These are phyloP conservation scores for Drosophila kambysellisi DNA, from an alignment of 2,888 invertebrate species.

Conservation along the genomic window DNA sequence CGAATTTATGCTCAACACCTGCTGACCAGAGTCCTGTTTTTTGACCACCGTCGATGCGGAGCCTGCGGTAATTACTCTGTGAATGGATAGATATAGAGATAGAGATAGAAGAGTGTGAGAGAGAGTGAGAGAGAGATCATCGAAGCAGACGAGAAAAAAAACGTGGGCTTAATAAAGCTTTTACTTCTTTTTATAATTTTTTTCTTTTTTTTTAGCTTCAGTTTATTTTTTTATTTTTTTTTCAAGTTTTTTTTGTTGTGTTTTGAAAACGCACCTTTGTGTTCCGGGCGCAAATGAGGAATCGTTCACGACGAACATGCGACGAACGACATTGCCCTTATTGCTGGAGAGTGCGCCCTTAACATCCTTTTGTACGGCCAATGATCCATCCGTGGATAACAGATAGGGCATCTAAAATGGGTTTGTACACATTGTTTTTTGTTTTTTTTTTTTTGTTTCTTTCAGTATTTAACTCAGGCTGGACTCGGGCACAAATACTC, in stretches of 20 bases:
- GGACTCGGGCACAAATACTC: constrained; percentile 33
- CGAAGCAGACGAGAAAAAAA: constrained; percentile 51
- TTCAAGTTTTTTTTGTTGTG: constrained; percentile 12
- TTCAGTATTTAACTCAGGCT: constrained; percentile 48
- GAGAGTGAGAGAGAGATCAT: constrained; percentile 37
- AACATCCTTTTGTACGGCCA: constrained; percentile 85
- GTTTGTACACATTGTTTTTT: constrained; percentile 58
- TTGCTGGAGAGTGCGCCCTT: constrained; percentile 84
- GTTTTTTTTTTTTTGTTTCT: constrained; percentile 2
- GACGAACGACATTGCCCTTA: constrained; percentile 84
- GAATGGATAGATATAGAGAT: constrained; percentile 60
- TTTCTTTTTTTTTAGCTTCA: constrained; percentile 15
- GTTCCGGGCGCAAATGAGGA: constrained; percentile 83
- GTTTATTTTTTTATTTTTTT: constrained; percentile 14
- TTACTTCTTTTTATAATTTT: constrained; percentile 32
- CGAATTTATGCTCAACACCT: constrained; percentile 85
- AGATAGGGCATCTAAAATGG: constrained; percentile 85
- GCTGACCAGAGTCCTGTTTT: constrained; percentile 84
- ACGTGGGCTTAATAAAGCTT: constrained; percentile 48
- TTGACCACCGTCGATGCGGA: constrained; percentile 83
- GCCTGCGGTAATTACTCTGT: constrained; percentile 84
- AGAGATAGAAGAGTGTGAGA: constrained; percentile 42
- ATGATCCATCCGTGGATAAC: constrained; percentile 84
- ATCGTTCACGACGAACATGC: constrained; percentile 85
- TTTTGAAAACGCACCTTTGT: constrained; percentile 82